A percentile compares a stretch with the other conserved stretches of the same genome.
phyloP scores from a whole-genome alignment of 2,113 vertebrate genomes.

The Dinomys branickii region DNA sequence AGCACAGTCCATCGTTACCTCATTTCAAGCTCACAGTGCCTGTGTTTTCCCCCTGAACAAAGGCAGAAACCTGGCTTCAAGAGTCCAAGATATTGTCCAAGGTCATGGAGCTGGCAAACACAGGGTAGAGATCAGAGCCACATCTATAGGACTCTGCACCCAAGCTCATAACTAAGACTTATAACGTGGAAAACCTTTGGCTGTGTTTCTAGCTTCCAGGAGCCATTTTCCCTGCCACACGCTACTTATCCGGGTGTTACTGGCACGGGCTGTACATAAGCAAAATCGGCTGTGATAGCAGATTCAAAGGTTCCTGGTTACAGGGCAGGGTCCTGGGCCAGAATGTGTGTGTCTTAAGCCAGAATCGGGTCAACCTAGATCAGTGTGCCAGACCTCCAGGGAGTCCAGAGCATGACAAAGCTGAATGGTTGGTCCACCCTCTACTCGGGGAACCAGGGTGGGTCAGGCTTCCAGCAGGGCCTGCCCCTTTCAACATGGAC shows the following conservation, averaged over 20 bases:
- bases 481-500: background rate
- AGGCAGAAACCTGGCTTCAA: slow-evolving; percentile 10
- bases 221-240: background rate
- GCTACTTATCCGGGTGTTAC: background rate
- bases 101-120: background rate
- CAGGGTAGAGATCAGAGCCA: slow-evolving; percentile 12
- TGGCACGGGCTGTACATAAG: background rate
- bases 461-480: background rate
- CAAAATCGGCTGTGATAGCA: background rate
- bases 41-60: slow-evolving; percentile 1
- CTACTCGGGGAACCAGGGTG: background rate
- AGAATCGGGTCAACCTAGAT: background rate
- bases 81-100: slow-evolving; percentile 24
- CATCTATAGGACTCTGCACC: background rate
- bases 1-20: background rate
- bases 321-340: background rate
- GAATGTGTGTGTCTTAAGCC: background rate
- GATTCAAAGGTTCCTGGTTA: background rate
- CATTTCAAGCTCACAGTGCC: background rate
- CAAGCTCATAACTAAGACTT: background rate
- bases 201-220: background rate
- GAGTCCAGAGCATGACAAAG: background rate
- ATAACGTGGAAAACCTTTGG: background rate
- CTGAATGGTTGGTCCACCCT: background rate
- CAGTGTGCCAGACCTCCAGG: background rate